phyloP scores from a whole-genome alignment of 2,113 vertebrate species.

The Caracal caracal region DNA sequence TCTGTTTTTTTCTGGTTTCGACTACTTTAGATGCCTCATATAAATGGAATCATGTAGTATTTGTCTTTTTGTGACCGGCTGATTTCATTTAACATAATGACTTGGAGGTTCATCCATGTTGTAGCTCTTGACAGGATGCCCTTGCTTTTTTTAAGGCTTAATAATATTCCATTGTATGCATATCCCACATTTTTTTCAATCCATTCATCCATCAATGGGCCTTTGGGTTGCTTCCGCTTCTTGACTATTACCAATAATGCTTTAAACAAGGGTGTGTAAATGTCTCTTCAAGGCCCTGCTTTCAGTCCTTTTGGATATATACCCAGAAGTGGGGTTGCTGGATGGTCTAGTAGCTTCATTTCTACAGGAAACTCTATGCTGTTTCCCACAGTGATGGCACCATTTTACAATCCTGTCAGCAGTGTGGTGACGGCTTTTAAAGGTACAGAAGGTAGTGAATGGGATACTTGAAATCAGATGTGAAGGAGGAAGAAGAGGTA shows the following conservation, averaged over 20 bases:
- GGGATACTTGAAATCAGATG: not conserved
- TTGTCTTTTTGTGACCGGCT: conserved; percentile 18
- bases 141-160: conserved; percentile 30
- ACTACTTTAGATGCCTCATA: not conserved
- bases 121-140: not conserved
- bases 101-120: not conserved
- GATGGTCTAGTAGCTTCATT: not conserved
- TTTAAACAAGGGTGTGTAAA: not conserved
- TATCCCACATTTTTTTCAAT: not conserved
- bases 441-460: not conserved
- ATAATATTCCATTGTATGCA: not conserved
- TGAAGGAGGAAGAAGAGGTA: not conserved
- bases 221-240: not conserved
- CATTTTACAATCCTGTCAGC: not conserved
- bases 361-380: not conserved
- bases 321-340: not conserved
- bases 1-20: conserved; percentile 18
- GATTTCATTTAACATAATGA: conserved; percentile 1
- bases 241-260: not conserved
- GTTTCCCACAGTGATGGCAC: not conserved
- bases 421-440: not conserved
- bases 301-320: not conserved
- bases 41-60: not conserved
- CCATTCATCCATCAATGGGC: not conserved
- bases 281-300: not conserved